Conservation (phyloP, 1,140 invertebrate genomes). For the Cherax quadricarinatus region DNA sequence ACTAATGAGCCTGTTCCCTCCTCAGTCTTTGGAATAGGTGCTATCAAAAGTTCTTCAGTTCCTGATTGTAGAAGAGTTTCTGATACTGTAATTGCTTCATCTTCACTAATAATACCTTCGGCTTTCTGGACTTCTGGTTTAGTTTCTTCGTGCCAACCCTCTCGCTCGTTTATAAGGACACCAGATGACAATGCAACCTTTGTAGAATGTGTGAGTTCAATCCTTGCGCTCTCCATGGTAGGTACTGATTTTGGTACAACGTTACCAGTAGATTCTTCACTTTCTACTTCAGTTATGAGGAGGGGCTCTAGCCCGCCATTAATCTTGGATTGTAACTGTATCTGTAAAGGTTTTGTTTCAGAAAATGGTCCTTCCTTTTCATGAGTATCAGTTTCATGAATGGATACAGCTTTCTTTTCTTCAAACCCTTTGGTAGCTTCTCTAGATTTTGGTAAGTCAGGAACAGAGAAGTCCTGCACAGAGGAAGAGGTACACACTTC, state of each 20-base stretch:
- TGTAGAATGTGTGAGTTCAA: constrained; percentile 56
- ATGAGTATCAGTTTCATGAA: constrained; percentile 81
- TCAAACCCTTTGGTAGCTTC: constrained; percentile 58
- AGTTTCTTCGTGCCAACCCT: constrained; percentile 74
- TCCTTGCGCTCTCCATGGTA: constrained; percentile 44
- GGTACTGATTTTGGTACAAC: constrained; percentile 7
- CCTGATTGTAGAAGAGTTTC: constrained; percentile 63
- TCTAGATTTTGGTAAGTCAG: constrained; percentile 49
- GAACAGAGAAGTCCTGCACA: constrained; percentile 33
- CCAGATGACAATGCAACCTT: constrained; percentile 62
- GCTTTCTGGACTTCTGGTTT: constrained; percentile 76
- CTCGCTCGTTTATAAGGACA: constrained; percentile 59
- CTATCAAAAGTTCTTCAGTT: constrained; percentile 33
- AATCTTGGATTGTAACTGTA: constrained; percentile 41
- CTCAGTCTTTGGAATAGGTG: constrained; percentile 56
- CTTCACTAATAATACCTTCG: constrained; percentile 80
- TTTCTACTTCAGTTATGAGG: constrained; percentile 59
- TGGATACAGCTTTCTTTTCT: constrained; percentile 82
- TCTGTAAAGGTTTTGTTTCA: constrained; percentile 36
- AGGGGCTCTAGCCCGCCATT: constrained; percentile 52
- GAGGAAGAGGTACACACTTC: constrained; percentile 48
- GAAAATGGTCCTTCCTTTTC: constrained; percentile 79
- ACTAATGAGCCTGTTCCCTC: constrained; percentile 61
- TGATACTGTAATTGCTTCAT: constrained; percentile 81
- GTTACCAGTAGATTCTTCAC: constrained; percentile 54